These are phyloP conservation scores for Oryctolagus cuniculus DNA, from an alignment of 2,113 vertebrate species.

Conservation along the genomic window mOryCun1.1 NC_091447.1:39011001-39011500, in stretches of 20 bases:
- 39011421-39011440: not conserved
- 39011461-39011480: not conserved
- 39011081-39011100: not conserved
- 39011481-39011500: not conserved
- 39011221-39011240: not conserved
- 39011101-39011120: not conserved
- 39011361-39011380: not conserved
- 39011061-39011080: not conserved
- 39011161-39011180: not conserved
- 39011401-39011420: not conserved
- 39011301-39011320: not conserved
- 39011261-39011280: not conserved
- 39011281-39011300: not conserved
- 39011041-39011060: not conserved
- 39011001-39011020: not conserved
- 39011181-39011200: not conserved
- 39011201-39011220: not conserved
- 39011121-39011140: not conserved
- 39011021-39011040: not conserved
- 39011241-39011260: not conserved
- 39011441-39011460: not conserved
- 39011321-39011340: not conserved
- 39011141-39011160: not conserved
- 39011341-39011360: not conserved
- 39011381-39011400: not conserved